phyloP scores from a whole-genome alignment of 2,113 vertebrate genomes.

The Burhinus oedicnemus region DNA sequence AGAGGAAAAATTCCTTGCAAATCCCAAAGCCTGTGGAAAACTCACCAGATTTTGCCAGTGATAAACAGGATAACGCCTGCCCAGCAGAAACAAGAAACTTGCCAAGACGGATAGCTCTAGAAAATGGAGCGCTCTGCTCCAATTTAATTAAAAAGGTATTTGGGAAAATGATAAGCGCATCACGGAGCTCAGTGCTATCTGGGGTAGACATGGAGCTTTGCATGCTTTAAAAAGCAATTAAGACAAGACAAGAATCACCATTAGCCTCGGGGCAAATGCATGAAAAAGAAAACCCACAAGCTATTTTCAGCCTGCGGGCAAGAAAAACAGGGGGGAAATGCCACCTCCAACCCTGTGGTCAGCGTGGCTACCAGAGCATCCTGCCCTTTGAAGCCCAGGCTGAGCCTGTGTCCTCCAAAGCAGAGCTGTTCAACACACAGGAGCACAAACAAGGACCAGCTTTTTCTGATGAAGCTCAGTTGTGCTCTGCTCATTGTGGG shows the following conservation, averaged over 20 bases:
- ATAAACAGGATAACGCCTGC: not conserved
- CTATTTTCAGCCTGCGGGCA: not conserved
- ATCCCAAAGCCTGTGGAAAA: not conserved
- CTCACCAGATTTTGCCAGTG: not conserved
- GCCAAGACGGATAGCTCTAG: not conserved
- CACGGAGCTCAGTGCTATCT: not conserved
- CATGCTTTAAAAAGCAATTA: constrained; percentile 7
- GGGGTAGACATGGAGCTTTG: not conserved
- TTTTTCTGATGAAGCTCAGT: not conserved
- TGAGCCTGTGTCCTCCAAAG: not conserved
- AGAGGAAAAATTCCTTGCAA: not conserved
- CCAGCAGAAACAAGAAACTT: not conserved
- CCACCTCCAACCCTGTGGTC: not conserved
- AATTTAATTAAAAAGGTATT: constrained; percentile 44
- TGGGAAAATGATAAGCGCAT: not conserved
- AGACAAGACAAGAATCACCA: not conserved
- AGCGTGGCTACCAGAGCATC: not conserved
- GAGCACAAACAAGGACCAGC: fast-evolving
- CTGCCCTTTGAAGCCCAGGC: not conserved
- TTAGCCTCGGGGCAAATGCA: not conserved
- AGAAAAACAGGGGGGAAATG: not conserved
- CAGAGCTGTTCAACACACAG: not conserved
- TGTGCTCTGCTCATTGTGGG: not conserved
- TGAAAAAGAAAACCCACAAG: not conserved
- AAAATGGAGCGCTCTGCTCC: not conserved